Evolutionary conservation across 2,888 invertebrate species (phyloP), one percentile per base, ranked within the genome.

Genomic region (Pimpla rufipes): DNA sequence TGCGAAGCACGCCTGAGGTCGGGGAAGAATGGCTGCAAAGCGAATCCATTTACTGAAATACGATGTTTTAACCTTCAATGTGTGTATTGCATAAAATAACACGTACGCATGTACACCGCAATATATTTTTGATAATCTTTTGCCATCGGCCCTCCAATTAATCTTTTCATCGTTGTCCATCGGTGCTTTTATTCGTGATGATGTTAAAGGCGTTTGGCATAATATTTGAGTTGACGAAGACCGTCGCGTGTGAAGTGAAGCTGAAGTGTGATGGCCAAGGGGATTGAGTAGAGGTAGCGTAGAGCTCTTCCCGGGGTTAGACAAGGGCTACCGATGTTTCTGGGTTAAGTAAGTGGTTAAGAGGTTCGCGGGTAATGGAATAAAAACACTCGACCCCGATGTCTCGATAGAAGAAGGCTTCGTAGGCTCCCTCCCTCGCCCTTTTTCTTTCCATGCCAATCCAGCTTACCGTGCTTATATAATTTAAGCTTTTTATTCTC

Each of bases 371-470:
- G 87, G 90, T 92, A 92, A 92, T 92, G 92, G 92, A 92, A 92
- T 92, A 92, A 92, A 92, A 92, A 92, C 92, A 92, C 92, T 92
- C 90, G 90, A 91, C 90, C 90, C 81, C 87, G 86, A 90, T 89
- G 89, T 89, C 88, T 85, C 83, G 74, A 76, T 77, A 59, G 75
- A 83, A 79, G 75, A 79, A 70, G 79, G 75, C 57, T 79, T 79
- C 55, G 52, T 47, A 70, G 64, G 79, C 55, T 68, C 64, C 74
- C 62, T 40, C 47, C 70, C 52, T 40, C 50, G 55, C 16, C 57
- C 57, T 29, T 40, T 40, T 40, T 50, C 64, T 71, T 71, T 67
- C 42, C 66, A 57, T 73, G 23, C 71, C 66, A 57, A 55, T 47
- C 18, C 45, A 21, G 62, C 57, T 52, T 47, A 55, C 62, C 62